Evolutionary conservation across 37 sponge, comb jelly and placozoan genomes (phyloP), one percentile per base, ranked within the genome.

Genomic region (Oopsacas minuta): DNA sequence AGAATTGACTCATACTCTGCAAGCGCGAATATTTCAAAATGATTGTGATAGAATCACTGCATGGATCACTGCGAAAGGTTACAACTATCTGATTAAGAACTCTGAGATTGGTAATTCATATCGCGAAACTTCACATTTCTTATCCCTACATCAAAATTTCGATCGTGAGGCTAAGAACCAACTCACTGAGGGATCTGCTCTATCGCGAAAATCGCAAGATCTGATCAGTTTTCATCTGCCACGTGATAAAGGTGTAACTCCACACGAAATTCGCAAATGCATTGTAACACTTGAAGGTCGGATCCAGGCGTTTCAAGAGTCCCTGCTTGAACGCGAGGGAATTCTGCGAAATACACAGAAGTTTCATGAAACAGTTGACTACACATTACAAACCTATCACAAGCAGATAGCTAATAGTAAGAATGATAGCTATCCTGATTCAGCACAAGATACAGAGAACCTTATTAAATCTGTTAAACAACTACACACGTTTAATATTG

Each of bases 31-130:
- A 61, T 61, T 61, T 61, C 75, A 61, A 34, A 61, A 61, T 34
- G 75, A 61, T 25, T 61, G 75, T n/a, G 75, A 61, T 61, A 61
- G 22, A 61, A 61, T 61, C 7, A 61, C 30, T 3, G 22, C 22
- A 20, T 61, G 75, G 75, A 61, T 61, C 20, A 61, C 5, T 34
- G 7, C 75, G 75, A 61, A 61, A 61, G 75, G 75, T 61, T 61
- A 61, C 75, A 61, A n/a, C 75, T 61, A 61, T 61, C 30, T 61
- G 30, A 61, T 61, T 61, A 61, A 61, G 22, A 61, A 61, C 75
- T 32, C 30, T 3, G 75, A 61, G 7, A 61, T 61, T 25, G 75
- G 75, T n/a, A 61, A 61, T 12, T 61, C 75, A 25, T 61, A 20
- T 61, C 75, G 30, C 75, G 75, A 61, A 61, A 61, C 75, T 61